A percentile compares a stretch with the other conserved stretches of the same genome.
phyloP scores from a whole-genome alignment of 2,113 vertebrate species.

The Strix uralensis region DNA sequence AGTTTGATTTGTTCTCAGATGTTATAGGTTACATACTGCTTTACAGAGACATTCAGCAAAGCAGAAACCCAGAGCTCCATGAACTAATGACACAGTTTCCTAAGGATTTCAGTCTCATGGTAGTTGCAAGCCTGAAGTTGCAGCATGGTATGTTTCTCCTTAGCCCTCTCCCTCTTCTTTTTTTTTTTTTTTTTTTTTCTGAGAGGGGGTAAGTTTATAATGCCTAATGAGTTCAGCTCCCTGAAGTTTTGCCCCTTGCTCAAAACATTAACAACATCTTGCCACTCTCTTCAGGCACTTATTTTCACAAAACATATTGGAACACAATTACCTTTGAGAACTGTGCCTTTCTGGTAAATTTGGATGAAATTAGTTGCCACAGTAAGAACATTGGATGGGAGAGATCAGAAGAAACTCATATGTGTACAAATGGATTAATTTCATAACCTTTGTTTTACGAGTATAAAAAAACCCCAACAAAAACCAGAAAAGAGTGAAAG shows the following conservation, averaged over 20 bases:
- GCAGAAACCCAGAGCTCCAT: background rate
- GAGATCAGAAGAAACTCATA: background rate
- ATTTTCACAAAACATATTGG: background rate
- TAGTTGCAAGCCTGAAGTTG: background rate
- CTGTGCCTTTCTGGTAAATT: background rate
- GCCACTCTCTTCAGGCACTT: background rate
- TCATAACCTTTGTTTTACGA: background rate
- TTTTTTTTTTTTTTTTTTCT: too few relatives aligned
- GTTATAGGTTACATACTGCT: constrained; percentile 20
- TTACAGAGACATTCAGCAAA: constrained; percentile 7
- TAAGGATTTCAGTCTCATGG: background rate
- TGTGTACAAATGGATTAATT: background rate
- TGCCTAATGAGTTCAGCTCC: background rate
- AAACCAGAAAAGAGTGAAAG: background rate
- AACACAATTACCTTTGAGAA: background rate
- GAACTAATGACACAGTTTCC: background rate
- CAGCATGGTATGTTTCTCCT: background rate
- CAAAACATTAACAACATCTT: background rate
- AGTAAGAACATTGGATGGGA: background rate
- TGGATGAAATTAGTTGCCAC: background rate
- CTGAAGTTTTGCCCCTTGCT: background rate
- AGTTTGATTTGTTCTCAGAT: constrained; percentile 44
- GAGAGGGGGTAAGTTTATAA: background rate
- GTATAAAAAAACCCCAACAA: background rate
- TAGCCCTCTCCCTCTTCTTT: background rate